Percentiles rank a stretch among this genome's conserved stretches.
Evolutionary conservation across 2,113 vertebrate genomes (phyloP).

Genomic region (Cricetomys ansorgei): DNA sequence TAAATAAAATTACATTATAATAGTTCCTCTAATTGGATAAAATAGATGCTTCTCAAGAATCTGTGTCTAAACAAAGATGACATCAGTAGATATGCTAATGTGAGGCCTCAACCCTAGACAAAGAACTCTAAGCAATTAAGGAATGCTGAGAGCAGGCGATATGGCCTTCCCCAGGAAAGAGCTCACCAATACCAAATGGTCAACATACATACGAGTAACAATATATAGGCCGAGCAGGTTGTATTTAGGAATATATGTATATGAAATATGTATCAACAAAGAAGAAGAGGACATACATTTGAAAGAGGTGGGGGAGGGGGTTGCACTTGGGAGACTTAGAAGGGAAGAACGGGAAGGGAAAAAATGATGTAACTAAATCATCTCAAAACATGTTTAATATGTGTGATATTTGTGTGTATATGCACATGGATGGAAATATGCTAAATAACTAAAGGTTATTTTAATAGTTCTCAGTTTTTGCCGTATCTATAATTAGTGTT

Average conservation of each 20-base stretch:
- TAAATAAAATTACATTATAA: not conserved
- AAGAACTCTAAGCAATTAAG: not conserved
- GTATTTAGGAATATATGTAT: not conserved
- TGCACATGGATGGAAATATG: not conserved
- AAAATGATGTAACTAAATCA: not conserved
- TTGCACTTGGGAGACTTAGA: not conserved
- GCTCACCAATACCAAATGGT: not conserved
- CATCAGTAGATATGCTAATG: no score
- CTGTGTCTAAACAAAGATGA: not conserved
- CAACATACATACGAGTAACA: not conserved
- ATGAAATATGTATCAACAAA: no score
- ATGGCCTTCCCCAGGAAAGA: not conserved
- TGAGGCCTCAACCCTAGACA: not conserved
- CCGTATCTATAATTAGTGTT: not conserved
- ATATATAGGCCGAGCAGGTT: not conserved
- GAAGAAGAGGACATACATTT: not conserved
- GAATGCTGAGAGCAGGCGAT: not conserved
- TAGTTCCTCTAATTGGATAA: not conserved
- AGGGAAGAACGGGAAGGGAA: not conserved
- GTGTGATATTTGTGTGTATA: not conserved
- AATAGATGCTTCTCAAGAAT: not conserved
- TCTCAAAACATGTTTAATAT: not conserved
- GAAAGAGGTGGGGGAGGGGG: not conserved
- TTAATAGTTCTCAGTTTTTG: slow-evolving; percentile 7
- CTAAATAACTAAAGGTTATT: not conserved